These are phyloP conservation scores for Oreocharis arfaki DNA, from an alignment of 2,113 vertebrate species.

Conservation along the genomic window DNA sequence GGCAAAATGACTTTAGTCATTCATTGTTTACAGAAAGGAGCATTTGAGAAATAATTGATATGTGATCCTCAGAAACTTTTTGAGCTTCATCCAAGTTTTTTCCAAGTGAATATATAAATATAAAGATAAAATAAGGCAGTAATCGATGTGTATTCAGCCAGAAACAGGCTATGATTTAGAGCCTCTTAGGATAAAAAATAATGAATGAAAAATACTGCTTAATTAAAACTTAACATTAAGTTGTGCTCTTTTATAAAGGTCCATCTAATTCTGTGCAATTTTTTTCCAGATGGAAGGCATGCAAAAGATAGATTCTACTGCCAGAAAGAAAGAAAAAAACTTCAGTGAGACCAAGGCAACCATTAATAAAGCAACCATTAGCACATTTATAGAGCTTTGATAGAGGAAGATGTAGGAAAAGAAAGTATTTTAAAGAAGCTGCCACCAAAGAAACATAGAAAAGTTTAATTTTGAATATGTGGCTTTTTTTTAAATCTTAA, in stretches of 20 bases:
- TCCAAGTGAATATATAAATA: constrained; percentile 9
- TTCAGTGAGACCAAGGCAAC: neutral
- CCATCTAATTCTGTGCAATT: neutral
- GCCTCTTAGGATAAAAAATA: constrained; percentile 29
- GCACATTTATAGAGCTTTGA: neutral
- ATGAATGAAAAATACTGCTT: constrained; percentile 24
- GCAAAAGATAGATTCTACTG: neutral
- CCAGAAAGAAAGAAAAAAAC: neutral
- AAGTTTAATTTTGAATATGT: neutral
- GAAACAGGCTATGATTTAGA: constrained; percentile 11
- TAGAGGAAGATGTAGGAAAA: neutral
- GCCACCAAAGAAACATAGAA: neutral
- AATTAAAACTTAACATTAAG: constrained; percentile 41
- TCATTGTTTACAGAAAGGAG: neutral
- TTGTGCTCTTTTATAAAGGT: constrained; percentile 22
- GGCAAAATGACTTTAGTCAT: neutral
- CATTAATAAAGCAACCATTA: neutral
- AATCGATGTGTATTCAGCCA: neutral
- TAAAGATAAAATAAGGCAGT: neutral
- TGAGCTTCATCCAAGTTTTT: neutral
- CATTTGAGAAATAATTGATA: neutral
- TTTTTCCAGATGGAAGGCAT: neutral
- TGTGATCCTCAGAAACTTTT: neutral
- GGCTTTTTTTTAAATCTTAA: neutral
- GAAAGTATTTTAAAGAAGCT: neutral